phyloP scores from a whole-genome alignment of 2,888 invertebrate species.

The Crossocerus cetratus region DNA sequence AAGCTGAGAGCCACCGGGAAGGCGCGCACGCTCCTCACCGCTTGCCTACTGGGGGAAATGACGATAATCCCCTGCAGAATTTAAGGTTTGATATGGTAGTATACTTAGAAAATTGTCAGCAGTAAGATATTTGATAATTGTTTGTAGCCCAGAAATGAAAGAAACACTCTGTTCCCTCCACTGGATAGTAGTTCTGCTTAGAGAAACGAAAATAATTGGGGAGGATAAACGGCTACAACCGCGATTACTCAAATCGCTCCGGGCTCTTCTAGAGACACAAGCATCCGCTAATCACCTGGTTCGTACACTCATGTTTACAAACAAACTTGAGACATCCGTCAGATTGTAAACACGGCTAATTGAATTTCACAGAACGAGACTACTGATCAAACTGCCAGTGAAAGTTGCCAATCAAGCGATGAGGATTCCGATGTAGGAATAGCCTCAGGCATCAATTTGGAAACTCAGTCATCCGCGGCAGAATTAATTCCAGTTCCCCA shows the following conservation, averaged over 20 bases:
- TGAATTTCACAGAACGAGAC: slow-evolving; percentile 61
- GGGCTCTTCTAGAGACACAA: slow-evolving; percentile 63
- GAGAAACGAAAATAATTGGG: slow-evolving; percentile 67
- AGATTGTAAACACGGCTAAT: background rate
- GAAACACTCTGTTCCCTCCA: slow-evolving; percentile 63
- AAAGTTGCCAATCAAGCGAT: slow-evolving; percentile 70
- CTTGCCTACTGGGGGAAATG: slow-evolving; percentile 50
- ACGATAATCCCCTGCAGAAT: slow-evolving; percentile 60
- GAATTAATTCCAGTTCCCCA: slow-evolving; percentile 36
- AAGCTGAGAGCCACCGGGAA: slow-evolving; percentile 70
- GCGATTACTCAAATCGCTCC: slow-evolving; percentile 62
- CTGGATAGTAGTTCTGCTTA: slow-evolving; percentile 63
- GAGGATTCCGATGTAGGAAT: slow-evolving; percentile 68
- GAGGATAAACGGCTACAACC: slow-evolving; percentile 67
- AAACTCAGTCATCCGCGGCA: slow-evolving; percentile 53
- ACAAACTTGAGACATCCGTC: background rate
- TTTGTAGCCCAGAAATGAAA: slow-evolving; percentile 64
- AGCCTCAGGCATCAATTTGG: slow-evolving; percentile 50
- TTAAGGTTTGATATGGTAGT: slow-evolving; percentile 51
- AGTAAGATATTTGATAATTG: slow-evolving; percentile 17
- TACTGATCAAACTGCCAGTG: slow-evolving; percentile 69
- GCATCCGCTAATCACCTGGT: slow-evolving; percentile 65
- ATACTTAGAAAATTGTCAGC: slow-evolving; percentile 6
- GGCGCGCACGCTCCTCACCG: slow-evolving; percentile 64
- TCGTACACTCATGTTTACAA: slow-evolving; percentile 22